Base-by-base conservation (phyloP, 2,113 vertebrate species). In the Apodemus sylvaticus region DNA sequence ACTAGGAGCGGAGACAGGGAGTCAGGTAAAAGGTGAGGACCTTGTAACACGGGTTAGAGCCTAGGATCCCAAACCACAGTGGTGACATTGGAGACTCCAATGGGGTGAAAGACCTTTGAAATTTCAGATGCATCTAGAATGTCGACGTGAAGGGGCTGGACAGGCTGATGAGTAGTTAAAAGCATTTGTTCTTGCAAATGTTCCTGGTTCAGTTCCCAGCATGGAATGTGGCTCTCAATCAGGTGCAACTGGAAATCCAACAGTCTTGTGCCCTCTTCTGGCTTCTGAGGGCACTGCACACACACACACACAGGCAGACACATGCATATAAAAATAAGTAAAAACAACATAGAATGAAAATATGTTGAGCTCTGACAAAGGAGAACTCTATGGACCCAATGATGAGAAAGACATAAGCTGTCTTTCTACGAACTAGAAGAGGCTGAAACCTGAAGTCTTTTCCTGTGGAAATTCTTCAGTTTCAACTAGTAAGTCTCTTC, bases 41-140 rank as follows among this genome's bases (percentile, higher is more conserved):
- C 16, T 90, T 39, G 20, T 19, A 24, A 13, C 53, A 39, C 16
- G 34, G 45, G 7, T 62, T 24, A 51, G 42, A 88, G 6, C 36
- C 16, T 0, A 4, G 83, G 45, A 68, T 2, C 29, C 48, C 5
- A 36, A 39, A 31, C 0, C 7, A 20, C 5, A 31, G 12, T 24
- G 3, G 22, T 45, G 55, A 36, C 12, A 3, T 16, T 51, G 60
- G 68, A 31, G 64, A 62, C 10, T 13, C n/a, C 24, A 8, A 34
- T 29, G 39, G 10, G 1, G 3, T 53, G 19, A 5, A 53, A 31
- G 53, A 77, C 2, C 11, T n/a, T 4, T 53, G 4, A 51, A 39
- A 45, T 62, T 20, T 73, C 51, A 74, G 71, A 39, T 7, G 34
- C n/a, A 53, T 48, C 64, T 70, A 66, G 71, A 73, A 81, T 39